phyloP scores from a whole-genome alignment of 2,113 vertebrate genomes.

The Rousettus leschenaultii region DNA sequence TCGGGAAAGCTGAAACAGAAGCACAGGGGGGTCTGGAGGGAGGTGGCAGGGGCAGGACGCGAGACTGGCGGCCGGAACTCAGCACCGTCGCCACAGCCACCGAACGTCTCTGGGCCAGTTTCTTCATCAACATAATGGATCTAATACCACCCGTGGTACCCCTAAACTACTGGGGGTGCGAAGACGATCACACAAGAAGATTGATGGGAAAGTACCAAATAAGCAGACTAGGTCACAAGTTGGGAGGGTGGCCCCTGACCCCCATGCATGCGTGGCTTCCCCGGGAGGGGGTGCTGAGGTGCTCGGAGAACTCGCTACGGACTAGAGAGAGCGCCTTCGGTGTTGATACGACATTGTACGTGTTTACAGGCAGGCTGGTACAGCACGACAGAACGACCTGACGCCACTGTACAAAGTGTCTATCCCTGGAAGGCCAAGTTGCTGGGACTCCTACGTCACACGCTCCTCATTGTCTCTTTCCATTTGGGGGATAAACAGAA shows the following conservation, averaged over 20 bases:
- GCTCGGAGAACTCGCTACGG: neutral
- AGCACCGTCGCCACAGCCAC: neutral
- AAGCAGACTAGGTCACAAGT: neutral
- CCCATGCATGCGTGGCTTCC: neutral
- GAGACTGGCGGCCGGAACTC: neutral
- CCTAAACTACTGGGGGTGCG: rapidly evolving
- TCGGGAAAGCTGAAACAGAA: slow-evolving; percentile 75
- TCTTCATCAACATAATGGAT: neutral
- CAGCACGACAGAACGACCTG: rapidly evolving
- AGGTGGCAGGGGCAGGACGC: slow-evolving; percentile 64
- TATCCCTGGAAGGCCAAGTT: neutral
- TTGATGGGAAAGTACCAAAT: rapidly evolving
- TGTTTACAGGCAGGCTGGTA: neutral
- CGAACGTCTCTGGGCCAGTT: neutral
- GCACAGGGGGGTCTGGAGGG: slow-evolving; percentile 41
- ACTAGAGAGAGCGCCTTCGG: neutral
- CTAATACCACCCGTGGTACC: neutral
- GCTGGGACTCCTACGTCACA: neutral
- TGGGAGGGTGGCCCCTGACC: too few relatives aligned
- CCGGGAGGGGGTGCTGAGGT: neutral
- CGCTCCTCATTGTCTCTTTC: neutral
- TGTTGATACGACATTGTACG: rapidly evolving
- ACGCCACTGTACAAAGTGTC: neutral
- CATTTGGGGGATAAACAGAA: neutral
- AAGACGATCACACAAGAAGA: neutral